phyloP scores from a whole-genome alignment of 2,113 vertebrate genomes.

The Paradisaea rubra region DNA sequence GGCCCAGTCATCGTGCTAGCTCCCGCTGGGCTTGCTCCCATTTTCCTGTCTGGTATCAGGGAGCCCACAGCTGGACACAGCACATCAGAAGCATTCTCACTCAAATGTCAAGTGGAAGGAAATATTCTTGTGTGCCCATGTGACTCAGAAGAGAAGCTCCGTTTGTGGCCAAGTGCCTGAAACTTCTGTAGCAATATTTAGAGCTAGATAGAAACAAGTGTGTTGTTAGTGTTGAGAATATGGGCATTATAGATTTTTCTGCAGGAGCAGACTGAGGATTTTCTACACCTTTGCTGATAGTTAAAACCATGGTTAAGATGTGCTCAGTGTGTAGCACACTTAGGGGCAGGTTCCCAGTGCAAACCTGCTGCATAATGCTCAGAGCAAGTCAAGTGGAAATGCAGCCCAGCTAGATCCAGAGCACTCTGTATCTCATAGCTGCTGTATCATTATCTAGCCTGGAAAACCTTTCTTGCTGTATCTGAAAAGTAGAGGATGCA shows the following conservation, averaged over 20 bases:
- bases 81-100: neutral
- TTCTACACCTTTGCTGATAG: neutral
- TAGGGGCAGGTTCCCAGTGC: neutral
- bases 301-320: neutral
- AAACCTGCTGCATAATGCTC: neutral
- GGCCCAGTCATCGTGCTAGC: accelerated
- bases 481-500: neutral
- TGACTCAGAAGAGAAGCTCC: neutral
- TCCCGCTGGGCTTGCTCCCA: neutral
- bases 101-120: neutral
- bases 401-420: neutral
- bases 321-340: neutral
- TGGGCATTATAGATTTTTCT: neutral
- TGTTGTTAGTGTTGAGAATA: neutral
- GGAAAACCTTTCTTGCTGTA: neutral
- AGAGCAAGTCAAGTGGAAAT: neutral
- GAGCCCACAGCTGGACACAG: neutral
- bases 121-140: neutral
- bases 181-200: neutral
- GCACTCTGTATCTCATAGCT: neutral
- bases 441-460: neutral
- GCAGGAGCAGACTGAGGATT: neutral
- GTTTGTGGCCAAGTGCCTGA: neutral
- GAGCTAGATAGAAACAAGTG: neutral
- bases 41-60: neutral